phyloP scores from a whole-genome alignment of 2,888 invertebrate species.

The Exephanes ischioxanthus region DNA sequence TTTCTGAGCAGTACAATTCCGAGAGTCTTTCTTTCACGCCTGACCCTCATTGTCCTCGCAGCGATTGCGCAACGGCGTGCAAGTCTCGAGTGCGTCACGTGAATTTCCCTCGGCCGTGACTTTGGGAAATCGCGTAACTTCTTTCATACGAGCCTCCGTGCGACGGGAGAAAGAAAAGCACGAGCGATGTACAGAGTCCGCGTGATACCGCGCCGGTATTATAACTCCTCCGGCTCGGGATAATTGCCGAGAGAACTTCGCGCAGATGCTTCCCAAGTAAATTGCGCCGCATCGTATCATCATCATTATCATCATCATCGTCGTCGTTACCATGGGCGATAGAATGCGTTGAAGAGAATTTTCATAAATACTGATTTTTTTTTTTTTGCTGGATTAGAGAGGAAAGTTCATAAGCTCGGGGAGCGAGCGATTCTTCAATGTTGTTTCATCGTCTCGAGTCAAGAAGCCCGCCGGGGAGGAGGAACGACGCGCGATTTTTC shows the following conservation, averaged over 20 bases:
- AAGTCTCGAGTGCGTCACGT: conserved; percentile 32
- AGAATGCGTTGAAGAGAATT: conserved; percentile 23
- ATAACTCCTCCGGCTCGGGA: conserved; percentile 1
- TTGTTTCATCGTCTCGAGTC: conserved; percentile 32
- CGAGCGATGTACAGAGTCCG: conserved; percentile 3
- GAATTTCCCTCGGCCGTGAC: conserved; percentile 65
- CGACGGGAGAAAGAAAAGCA: conserved; percentile 37
- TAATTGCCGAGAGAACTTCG: conserved; percentile 32
- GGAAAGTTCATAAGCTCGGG: neutral
- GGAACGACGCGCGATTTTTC: conserved; percentile 50
- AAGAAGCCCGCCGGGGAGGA: conserved; percentile 26
- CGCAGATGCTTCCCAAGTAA: conserved; percentile 32
- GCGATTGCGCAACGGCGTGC: conserved; percentile 58
- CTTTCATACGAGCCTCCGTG: conserved; percentile 31
- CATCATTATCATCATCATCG: conserved; percentile 27
- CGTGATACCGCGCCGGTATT: neutral
- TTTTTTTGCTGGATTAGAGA: neutral
- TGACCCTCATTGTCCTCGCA: conserved; percentile 60
- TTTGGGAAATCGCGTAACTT: conserved; percentile 63
- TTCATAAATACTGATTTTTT: conserved; percentile 15
- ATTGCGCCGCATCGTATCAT: conserved; percentile 35
- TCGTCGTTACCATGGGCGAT: conserved; percentile 16
- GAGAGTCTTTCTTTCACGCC: conserved; percentile 35
- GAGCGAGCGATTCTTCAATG: neutral
- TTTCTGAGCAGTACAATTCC: conserved; percentile 15